Conservation (phyloP, 2,888 invertebrate species). For the Drosophila nr. medialis region DNA sequence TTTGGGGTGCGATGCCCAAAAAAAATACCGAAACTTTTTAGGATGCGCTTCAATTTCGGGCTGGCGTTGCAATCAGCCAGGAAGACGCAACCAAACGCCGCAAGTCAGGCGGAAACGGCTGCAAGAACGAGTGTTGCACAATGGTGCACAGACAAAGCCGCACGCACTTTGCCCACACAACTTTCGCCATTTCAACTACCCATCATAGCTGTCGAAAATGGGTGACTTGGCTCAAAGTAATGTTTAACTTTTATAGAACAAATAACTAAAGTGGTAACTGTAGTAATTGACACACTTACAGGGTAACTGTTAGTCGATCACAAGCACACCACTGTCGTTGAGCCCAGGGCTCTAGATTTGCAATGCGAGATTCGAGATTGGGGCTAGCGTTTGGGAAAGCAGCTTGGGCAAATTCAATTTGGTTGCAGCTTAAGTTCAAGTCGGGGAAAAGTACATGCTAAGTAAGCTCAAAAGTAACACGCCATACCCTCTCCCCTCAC, state of each 20-base stretch:
- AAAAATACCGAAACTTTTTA: conserved; percentile 48
- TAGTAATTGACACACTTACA: not conserved
- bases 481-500: conserved; percentile 2
- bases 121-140: conserved; percentile 21
- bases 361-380: conserved; percentile 60
- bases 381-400: conserved; percentile 8
- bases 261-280: not conserved
- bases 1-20: conserved; percentile 41
- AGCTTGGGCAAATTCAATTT: conserved; percentile 69
- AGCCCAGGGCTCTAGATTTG: conserved; percentile 55
- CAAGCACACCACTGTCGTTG: not conserved
- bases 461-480: conserved; percentile 78
- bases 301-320: conserved; percentile 21
- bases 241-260: not conserved
- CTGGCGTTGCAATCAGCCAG: conserved; percentile 73
- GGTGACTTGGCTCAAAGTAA: not conserved
- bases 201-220: not conserved
- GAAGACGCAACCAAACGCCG: conserved; percentile 67
- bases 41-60: conserved; percentile 77
- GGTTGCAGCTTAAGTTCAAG: conserved; percentile 74
- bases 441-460: conserved; percentile 72
- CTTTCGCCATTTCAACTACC: conserved; percentile 55
- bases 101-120: conserved; percentile 73
- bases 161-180: conserved; percentile 67
- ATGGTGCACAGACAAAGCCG: conserved; percentile 60